Evolutionary conservation across 2,113 vertebrate genomes (phyloP).

Genomic region (Athene cunicularia): DNA sequence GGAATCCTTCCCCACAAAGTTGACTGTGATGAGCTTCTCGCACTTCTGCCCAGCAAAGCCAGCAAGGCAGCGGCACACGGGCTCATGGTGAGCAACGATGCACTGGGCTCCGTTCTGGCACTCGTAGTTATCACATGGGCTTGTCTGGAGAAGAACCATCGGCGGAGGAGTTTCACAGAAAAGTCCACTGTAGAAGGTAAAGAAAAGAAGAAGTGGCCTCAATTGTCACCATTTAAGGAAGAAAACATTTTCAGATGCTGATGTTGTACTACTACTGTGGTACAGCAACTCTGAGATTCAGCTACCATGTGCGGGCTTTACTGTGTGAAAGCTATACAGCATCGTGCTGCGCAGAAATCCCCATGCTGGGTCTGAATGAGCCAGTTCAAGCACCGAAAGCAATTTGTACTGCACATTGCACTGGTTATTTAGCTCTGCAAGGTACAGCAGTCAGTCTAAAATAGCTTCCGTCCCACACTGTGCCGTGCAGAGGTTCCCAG

Average conservation of each 20-base stretch:
- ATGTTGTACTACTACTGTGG: background rate
- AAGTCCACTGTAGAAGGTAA: conserved; percentile 80
- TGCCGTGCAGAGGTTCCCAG: background rate
- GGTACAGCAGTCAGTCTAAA: background rate
- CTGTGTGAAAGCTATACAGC: background rate
- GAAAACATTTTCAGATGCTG: background rate
- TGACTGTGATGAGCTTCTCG: conserved; percentile 92
- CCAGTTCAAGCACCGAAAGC: background rate
- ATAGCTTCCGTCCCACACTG: background rate
- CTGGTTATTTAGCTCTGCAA: background rate
- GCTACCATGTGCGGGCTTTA: background rate
- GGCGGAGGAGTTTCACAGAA: conserved; percentile 94
- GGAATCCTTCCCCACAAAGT: conserved; percentile 93
- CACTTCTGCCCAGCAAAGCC: conserved; percentile 92
- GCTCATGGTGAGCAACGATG: conserved; percentile 87
- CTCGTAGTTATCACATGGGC: conserved; percentile 93
- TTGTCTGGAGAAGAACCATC: conserved; percentile 97
- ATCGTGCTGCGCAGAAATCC: background rate
- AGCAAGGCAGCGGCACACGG: conserved; percentile 90
- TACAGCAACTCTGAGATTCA: background rate
- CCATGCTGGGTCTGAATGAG: background rate
- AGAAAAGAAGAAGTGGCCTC: background rate
- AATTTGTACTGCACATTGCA: background rate
- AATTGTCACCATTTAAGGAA: background rate
- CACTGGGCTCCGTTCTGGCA: conserved; percentile 95